Evolutionary conservation across 2,797 vertebrate species (phyloP).

Genomic region (Vipera latastei): DNA sequence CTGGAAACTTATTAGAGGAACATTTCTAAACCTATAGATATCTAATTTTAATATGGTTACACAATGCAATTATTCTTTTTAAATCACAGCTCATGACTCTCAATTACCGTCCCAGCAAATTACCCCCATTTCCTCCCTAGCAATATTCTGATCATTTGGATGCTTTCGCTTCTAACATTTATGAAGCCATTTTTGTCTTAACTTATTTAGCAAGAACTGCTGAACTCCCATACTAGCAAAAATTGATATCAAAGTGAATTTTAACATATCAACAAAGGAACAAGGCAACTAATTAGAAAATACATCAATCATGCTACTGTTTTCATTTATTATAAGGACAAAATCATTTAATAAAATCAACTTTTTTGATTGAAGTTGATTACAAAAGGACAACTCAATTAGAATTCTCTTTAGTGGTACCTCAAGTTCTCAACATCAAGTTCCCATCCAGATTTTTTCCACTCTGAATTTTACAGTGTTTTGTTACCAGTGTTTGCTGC

Average conservation of each 20-base stretch:
- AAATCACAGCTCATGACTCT: conserved; percentile 63
- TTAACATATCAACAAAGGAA: conserved; percentile 32
- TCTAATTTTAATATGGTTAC: too few relatives aligned
- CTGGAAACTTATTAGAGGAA: conserved; percentile 22
- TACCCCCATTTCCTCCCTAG: conserved; percentile 51
- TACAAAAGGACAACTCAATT: rapidly evolving
- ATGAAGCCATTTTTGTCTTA: conserved; percentile 71
- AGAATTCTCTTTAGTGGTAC: background rate
- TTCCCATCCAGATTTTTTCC: conserved; percentile 26
- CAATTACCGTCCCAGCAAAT: conserved; percentile 65
- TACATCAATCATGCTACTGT: background rate
- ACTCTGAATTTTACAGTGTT: background rate
- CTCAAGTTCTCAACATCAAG: conserved; percentile 17
- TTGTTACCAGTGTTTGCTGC: background rate
- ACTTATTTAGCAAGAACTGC: conserved; percentile 52
- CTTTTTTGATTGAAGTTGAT: background rate
- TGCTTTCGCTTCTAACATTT: conserved; percentile 71
- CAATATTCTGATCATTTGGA: conserved; percentile 66
- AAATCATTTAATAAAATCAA: rapidly evolving
- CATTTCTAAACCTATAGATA: conserved; percentile 28
- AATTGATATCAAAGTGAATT: conserved; percentile 61
- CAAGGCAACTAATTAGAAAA: conserved; percentile 1
- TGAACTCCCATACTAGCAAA: conserved; percentile 62
- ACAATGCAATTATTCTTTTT: conserved; percentile 65
- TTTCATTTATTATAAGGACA: background rate